Evolutionary conservation across 2,113 vertebrate genomes (phyloP).

Genomic region (Aptenodytes patagonicus): DNA sequence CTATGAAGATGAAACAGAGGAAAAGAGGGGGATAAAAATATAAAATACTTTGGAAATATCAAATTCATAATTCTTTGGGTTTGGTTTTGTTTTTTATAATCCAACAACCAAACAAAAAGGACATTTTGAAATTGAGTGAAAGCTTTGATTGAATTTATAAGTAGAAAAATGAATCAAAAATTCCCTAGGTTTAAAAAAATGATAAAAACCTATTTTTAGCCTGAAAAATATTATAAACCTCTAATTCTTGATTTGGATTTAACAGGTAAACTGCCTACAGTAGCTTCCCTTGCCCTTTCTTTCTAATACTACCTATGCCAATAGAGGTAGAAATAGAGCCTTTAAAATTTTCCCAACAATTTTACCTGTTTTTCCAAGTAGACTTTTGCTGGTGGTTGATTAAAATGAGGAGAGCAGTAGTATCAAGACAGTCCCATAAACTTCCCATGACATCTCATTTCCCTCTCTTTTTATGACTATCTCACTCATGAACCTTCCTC

Average conservation of each 20-base stretch:
- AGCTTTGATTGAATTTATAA: not conserved
- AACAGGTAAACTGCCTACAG: not conserved
- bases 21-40: not conserved
- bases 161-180: not conserved
- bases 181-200: not conserved
- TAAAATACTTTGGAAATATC: not conserved
- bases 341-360: not conserved
- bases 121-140: not conserved
- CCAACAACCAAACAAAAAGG: not conserved
- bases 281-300: not conserved
- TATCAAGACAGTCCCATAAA: not conserved
- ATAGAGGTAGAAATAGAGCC: not conserved
- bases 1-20: not conserved
- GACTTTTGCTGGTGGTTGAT: not conserved
- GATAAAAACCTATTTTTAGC: not conserved
- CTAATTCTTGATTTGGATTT: not conserved
- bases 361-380: not conserved
- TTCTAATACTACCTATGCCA: not conserved
- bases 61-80: not conserved
- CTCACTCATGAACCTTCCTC: not conserved
- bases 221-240: not conserved
- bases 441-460: not conserved
- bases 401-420: not conserved
- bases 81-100: not conserved
- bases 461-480: not conserved